These are phyloP conservation scores for Trilocha varians DNA, from an alignment of 2,888 invertebrate genomes.

Conservation along the genomic window DNA sequence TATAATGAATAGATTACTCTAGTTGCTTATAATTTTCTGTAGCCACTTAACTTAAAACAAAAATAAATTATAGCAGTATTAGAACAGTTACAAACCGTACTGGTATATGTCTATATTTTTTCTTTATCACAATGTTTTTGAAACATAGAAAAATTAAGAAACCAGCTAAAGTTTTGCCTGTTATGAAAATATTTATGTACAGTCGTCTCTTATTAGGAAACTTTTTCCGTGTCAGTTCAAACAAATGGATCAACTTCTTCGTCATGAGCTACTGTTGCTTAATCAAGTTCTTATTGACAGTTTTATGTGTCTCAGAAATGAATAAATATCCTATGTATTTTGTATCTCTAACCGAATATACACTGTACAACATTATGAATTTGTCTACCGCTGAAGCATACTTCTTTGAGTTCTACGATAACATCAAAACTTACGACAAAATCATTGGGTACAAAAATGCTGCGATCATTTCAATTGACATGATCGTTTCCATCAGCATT, in stretches of 20 bases:
- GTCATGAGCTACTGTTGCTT: constrained; percentile 3
- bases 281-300: constrained; percentile 1
- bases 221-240: constrained; percentile 1
- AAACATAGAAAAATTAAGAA: not conserved
- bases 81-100: too few relatives aligned
- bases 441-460: constrained; percentile 1
- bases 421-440: not conserved
- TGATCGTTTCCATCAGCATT: not conserved
- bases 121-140: not conserved
- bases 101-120: too few relatives aligned
- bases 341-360: not conserved
- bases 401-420: constrained; percentile 1
- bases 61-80: too few relatives aligned
- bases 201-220: constrained; percentile 2
- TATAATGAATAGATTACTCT: too few relatives aligned
- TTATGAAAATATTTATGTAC: not conserved
- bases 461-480: not conserved
- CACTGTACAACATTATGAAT: not conserved
- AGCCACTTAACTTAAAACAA: too few relatives aligned
- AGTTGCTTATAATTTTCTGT: too few relatives aligned
- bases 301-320: not conserved
- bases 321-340: not conserved
- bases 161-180: not conserved
- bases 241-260: not conserved
- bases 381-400: constrained; percentile 3